Base-by-base conservation (phyloP, 2,113 vertebrate genomes). In the Rhadina sibilatrix region DNA sequence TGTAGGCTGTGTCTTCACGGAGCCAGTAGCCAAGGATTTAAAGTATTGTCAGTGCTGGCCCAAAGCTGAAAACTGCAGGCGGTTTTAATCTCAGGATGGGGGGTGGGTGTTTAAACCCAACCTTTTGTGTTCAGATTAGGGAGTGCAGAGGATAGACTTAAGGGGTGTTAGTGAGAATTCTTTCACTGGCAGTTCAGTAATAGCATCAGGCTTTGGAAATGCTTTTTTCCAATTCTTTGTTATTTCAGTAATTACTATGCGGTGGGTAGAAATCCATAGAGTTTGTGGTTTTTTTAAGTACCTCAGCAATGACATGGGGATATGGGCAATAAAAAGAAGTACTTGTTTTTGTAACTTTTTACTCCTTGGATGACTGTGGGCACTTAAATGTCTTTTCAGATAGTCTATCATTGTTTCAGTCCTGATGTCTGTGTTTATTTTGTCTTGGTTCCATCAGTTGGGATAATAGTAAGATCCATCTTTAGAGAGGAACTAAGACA, bases 41-140 rank as follows among this genome's bases (percentile, higher is more conserved):
- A 91, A 94, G 93, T 87, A 77, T 96, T 98, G 97, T 97, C 95
- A 60, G 75, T 69, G 68, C 92, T 93, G 95, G 95, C 92, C 94
- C 37, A 44, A 94, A 97, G 96, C 96, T 95, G 75, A 61, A 94
- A 92, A 91, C 90, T 93, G 91, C 94, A 80, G 97, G 96, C 80
- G 33, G 72, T 97, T 98, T 96, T 97, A 96, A 96, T 97, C 96
- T 84, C 38, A 5, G 23, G 30, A 46, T 47, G n/a, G 46, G 42
- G 49, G 47, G 52, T 44, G 37, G 19, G 30, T 70, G 63, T 79
- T 97, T 94, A 97, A 98, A 96, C 83, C 69, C 71, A 95, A 74
- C 94, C 96, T 97, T 97, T 98, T 98, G 95, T 98, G 82, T 96
- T 97, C 96, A 97, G 96, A 98, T 98, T 97, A 97, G 77, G 71